Conservation (phyloP, 2,888 invertebrate species). For the Yponomeuta sedellus region DNA sequence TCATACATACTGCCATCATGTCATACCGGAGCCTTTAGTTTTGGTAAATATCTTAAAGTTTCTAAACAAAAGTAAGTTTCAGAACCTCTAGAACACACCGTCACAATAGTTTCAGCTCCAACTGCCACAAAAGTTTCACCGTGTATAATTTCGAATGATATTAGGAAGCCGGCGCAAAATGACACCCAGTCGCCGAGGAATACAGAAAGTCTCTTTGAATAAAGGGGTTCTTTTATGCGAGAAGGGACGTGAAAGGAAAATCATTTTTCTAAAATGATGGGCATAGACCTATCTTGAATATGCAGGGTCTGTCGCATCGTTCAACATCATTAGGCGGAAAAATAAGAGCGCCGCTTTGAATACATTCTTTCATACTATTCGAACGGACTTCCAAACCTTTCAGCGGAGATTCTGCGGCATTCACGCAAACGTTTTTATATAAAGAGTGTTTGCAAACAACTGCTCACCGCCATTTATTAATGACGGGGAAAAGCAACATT, state of each 20-base stretch:
- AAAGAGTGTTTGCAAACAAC: conserved; percentile 2
- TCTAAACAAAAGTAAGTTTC: too few species aligned
- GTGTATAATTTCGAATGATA: background rate
- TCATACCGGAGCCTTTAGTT: too few species aligned
- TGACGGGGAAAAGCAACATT: background rate
- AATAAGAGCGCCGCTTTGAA: conserved; percentile 46
- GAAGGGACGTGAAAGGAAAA: conserved; percentile 50
- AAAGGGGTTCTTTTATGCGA: conserved; percentile 58
- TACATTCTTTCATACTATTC: conserved; percentile 31
- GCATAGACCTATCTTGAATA: conserved; percentile 55
- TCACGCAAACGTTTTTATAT: conserved; percentile 4
- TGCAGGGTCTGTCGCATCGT: conserved; percentile 60
- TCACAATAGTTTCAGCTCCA: too few species aligned
- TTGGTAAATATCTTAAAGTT: too few species aligned
- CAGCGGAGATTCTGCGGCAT: conserved; percentile 13
- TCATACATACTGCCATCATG: too few species aligned
- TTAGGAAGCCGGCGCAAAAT: background rate
- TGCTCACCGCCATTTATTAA: background rate
- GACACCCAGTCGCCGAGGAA: background rate
- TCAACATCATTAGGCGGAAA: conserved; percentile 64
- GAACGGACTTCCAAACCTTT: conserved; percentile 14
- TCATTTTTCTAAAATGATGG: conserved; percentile 64
- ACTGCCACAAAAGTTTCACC: background rate
- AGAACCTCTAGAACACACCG: too few species aligned
- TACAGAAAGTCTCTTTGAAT: conserved; percentile 48